Conservation (phyloP, 2,797 vertebrate species). For the Silurus lanzhouensis region DNA sequence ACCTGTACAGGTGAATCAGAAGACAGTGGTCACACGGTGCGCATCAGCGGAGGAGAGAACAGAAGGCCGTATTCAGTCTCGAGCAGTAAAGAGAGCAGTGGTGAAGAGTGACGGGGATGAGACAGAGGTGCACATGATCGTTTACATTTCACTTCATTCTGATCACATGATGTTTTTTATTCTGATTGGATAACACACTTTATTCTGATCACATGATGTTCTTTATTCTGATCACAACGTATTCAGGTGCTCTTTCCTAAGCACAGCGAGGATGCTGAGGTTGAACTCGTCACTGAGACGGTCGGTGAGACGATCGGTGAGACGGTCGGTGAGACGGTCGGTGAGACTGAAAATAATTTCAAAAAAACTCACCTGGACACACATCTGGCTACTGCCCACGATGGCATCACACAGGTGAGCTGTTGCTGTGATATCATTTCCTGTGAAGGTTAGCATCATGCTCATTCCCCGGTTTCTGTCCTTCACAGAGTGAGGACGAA, state of each 20-base stretch:
- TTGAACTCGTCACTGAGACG: conserved; percentile 77
- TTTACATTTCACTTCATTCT: not conserved
- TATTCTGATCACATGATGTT: no score
- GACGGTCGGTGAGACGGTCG: conserved; percentile 77
- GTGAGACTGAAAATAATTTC: conserved; percentile 80
- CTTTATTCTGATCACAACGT: not conserved
- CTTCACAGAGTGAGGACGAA: conserved; percentile 66
- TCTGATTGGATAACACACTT: no score
- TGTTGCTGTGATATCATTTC: not conserved
- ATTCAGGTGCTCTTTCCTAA: conserved; percentile 84
- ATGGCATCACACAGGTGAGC: conserved; percentile 89
- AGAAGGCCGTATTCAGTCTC: conserved; percentile 82
- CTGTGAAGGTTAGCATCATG: not conserved
- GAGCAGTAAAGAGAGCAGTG: conserved; percentile 84
- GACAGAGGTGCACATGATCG: conserved; percentile 77
- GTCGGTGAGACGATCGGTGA: conserved; percentile 74
- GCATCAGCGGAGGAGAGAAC: conserved; percentile 79
- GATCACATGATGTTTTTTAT: no score
- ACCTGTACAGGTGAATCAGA: conserved; percentile 82
- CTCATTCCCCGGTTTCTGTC: not conserved
- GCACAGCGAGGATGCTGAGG: conserved; percentile 62
- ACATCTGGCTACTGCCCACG: conserved; percentile 85
- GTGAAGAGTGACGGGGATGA: conserved; percentile 86
- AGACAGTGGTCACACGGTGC: conserved; percentile 79
- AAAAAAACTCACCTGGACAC: conserved; percentile 80